phyloP scores from a whole-genome alignment of 2,888 invertebrate species.

The Thereva nobilitata region DNA sequence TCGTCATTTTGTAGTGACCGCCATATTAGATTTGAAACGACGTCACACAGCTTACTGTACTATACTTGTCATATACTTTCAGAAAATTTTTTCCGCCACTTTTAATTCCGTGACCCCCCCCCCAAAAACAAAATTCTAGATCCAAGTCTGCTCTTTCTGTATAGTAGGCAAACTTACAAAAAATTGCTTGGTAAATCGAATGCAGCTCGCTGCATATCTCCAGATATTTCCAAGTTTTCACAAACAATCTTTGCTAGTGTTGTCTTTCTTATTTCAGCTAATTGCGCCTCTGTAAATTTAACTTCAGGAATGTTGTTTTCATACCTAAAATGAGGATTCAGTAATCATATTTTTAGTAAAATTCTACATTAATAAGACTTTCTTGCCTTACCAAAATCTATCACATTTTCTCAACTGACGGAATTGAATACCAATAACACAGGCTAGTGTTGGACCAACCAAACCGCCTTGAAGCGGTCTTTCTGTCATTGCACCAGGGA shows the following conservation, averaged over 20 bases:
- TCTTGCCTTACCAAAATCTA: slow-evolving; percentile 73
- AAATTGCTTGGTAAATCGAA: slow-evolving; percentile 91
- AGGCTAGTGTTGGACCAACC: slow-evolving; percentile 93
- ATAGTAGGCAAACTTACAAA: slow-evolving; percentile 66
- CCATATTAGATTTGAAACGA: too few species aligned
- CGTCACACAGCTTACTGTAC: too few species aligned
- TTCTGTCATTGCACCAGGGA: slow-evolving; percentile 93
- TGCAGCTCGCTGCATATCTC: slow-evolving; percentile 85
- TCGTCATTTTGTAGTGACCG: too few species aligned
- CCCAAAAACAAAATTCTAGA: too few species aligned
- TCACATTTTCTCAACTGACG: slow-evolving; percentile 89
- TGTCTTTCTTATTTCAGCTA: slow-evolving; percentile 84
- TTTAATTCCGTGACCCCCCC: too few species aligned
- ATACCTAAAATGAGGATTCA: slow-evolving; percentile 63
- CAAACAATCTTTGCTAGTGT: slow-evolving; percentile 85
- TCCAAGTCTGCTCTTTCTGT: too few species aligned
- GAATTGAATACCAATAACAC: slow-evolving; percentile 94
- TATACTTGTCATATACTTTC: too few species aligned
- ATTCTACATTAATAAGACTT: neutral
- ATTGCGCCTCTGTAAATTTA: slow-evolving; percentile 81
- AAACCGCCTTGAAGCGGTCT: slow-evolving; percentile 85
- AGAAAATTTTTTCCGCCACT: too few species aligned
- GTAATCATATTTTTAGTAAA: neutral
- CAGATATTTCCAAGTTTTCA: slow-evolving; percentile 83
- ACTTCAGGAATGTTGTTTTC: slow-evolving; percentile 81